Conservation (phyloP, 2,797 vertebrate genomes). For the Cichlasoma orientale region DNA sequence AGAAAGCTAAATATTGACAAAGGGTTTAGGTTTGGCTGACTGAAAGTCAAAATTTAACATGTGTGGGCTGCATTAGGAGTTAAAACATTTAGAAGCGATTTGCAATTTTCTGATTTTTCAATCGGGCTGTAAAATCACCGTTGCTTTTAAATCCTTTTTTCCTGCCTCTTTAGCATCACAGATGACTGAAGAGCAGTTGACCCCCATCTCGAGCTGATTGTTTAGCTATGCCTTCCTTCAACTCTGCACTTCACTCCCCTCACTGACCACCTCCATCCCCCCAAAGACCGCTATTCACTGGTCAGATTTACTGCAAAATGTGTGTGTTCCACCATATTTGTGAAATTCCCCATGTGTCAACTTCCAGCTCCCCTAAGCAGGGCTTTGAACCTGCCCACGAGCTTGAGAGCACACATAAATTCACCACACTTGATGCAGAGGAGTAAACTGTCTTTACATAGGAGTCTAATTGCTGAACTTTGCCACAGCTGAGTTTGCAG, state of each 20-base stretch:
- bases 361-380: constrained; percentile 82
- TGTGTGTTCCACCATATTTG: constrained; percentile 89
- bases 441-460: constrained; percentile 83
- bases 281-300: constrained; percentile 60
- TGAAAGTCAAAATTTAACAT: constrained; percentile 73
- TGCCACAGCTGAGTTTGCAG: constrained; percentile 92
- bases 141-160: background rate
- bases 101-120: constrained; percentile 34
- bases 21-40: constrained; percentile 66
- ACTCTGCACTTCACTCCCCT: constrained; percentile 54
- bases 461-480: constrained; percentile 98
- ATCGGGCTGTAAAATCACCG: constrained; percentile 18
- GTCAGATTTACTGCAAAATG: constrained; percentile 84
- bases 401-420: constrained; percentile 92
- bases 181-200: constrained; percentile 63
- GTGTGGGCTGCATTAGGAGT: constrained; percentile 30
- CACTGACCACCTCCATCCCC: constrained; percentile 63
- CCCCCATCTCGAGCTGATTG: constrained; percentile 66
- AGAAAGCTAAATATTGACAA: constrained; percentile 81
- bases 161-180: constrained; percentile 55
- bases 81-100: constrained; percentile 26
- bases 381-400: constrained; percentile 90
- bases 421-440: constrained; percentile 79
- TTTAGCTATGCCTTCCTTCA: constrained; percentile 72
- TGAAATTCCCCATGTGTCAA: constrained; percentile 89